Evolutionary conservation across 2,888 invertebrate species (phyloP).

Genomic region (Pristionchus fissidentatus): DNA sequence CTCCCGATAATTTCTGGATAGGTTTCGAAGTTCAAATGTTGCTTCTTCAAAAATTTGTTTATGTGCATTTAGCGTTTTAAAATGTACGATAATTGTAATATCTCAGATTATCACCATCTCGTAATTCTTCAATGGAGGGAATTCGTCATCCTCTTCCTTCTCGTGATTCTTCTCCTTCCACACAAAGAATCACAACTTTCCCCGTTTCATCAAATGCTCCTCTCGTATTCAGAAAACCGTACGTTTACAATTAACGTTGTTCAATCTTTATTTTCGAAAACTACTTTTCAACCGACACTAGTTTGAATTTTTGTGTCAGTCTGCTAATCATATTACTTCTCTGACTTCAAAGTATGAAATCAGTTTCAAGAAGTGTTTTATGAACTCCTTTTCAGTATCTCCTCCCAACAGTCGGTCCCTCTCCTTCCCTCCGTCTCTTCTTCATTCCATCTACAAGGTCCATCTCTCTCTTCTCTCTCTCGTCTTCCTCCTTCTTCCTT

Average conservation of each 20-base stretch:
- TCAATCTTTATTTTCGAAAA: background rate
- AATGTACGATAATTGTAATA: too few relatives aligned
- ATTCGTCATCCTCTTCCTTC: constrained; percentile 16
- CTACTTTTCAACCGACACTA: too few relatives aligned
- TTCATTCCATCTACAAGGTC: constrained; percentile 25
- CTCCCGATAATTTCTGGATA: too few relatives aligned
- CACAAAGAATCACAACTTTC: constrained; percentile 62
- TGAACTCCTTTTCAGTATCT: background rate
- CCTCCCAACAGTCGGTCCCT: constrained; percentile 9
- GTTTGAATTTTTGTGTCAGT: too few relatives aligned
- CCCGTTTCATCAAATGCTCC: constrained; percentile 54
- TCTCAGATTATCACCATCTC: background rate
- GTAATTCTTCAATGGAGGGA: background rate
- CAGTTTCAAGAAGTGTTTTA: too few relatives aligned
- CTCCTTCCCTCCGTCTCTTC: constrained; percentile 41
- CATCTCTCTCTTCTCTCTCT: constrained; percentile 22
- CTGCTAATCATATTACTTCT: too few relatives aligned
- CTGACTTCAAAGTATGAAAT: too few relatives aligned
- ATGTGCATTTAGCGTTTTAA: too few relatives aligned
- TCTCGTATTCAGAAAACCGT: constrained; percentile 39
- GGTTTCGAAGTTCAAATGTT: too few relatives aligned
- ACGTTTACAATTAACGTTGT: background rate
- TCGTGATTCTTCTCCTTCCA: constrained; percentile 50
- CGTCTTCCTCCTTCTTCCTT: constrained; percentile 48
- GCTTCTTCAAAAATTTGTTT: too few relatives aligned